These are phyloP conservation scores for Pseudonaja textilis DNA, from an alignment of 2,113 vertebrate genomes.

Conservation along the genomic window DNA sequence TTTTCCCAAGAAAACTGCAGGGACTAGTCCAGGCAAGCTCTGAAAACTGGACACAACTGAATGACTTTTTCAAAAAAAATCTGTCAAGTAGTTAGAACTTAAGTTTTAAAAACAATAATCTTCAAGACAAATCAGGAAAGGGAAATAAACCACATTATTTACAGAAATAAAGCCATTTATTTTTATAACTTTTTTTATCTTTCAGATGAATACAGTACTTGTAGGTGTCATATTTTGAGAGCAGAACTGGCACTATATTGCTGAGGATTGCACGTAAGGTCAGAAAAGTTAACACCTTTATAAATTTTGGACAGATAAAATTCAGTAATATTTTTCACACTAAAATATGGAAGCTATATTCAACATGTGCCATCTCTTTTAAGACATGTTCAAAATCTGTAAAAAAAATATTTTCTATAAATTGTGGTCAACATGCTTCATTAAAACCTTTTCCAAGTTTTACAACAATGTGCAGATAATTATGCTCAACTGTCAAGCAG, in stretches of 20 bases:
- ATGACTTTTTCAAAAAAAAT: neutral
- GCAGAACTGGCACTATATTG: conserved; percentile 81
- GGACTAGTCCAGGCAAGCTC: neutral
- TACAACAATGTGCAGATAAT: conserved; percentile 57
- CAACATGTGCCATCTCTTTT: conserved; percentile 51
- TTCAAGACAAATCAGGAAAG: conserved; percentile 30
- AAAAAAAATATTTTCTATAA: conserved; percentile 61
- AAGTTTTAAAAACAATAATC: neutral
- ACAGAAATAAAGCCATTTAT: conserved; percentile 77
- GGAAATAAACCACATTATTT: conserved; percentile 41
- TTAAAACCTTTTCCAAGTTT: conserved; percentile 51
- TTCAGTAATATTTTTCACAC: conserved; percentile 53
- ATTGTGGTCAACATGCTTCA: conserved; percentile 78
- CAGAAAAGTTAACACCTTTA: conserved; percentile 64
- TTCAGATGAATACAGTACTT: conserved; percentile 75
- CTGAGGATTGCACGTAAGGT: conserved; percentile 74
- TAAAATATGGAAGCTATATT: conserved; percentile 65
- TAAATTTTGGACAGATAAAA: conserved; percentile 66
- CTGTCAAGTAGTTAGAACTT: neutral
- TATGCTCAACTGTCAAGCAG: conserved; percentile 56
- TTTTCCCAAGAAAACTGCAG: neutral
- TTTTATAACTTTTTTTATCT: conserved; percentile 73
- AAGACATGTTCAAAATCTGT: conserved; percentile 62
- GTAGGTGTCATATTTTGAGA: conserved; percentile 67
- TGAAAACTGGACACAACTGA: neutral